Evolutionary conservation across 2,797 vertebrate species (phyloP).

Genomic region (Lutra lutra): DNA sequence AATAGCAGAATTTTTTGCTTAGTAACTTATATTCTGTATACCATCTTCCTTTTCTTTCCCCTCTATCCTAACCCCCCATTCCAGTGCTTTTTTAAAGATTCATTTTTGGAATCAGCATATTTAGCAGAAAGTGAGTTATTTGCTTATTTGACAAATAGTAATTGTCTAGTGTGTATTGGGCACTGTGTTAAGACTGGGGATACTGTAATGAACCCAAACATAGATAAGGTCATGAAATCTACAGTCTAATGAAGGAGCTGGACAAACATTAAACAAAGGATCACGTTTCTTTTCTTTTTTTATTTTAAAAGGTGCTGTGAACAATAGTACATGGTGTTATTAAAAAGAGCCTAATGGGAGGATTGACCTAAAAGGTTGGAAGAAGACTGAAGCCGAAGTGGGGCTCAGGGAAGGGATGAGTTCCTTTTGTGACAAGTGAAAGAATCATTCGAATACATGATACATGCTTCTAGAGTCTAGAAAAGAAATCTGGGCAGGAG

Average conservation of each 20-base stretch:
- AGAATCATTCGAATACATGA: neutral
- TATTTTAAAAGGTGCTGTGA: neutral
- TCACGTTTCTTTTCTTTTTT: neutral
- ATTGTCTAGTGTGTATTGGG: neutral
- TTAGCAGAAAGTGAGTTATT: slow-evolving; percentile 39
- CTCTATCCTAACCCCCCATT: neutral
- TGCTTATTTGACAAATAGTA: slow-evolving; percentile 9
- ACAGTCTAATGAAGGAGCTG: neutral
- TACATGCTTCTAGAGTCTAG: neutral
- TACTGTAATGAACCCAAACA: neutral
- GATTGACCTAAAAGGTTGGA: neutral
- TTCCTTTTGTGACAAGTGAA: neutral
- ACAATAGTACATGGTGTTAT: neutral
- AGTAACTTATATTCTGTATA: neutral
- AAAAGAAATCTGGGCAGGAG: neutral
- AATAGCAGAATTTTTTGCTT: slow-evolving; percentile 34
- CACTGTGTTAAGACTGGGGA: neutral
- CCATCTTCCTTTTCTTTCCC: slow-evolving; percentile 8
- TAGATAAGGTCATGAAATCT: neutral
- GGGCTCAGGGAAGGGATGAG: neutral
- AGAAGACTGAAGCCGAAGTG: neutral
- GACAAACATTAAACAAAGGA: neutral
- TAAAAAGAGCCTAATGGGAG: neutral
- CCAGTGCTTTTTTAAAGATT: neutral
- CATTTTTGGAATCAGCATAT: neutral